Evolutionary conservation across 2,113 vertebrate genomes (phyloP).

Genomic region (Solenodon paradoxus): DNA sequence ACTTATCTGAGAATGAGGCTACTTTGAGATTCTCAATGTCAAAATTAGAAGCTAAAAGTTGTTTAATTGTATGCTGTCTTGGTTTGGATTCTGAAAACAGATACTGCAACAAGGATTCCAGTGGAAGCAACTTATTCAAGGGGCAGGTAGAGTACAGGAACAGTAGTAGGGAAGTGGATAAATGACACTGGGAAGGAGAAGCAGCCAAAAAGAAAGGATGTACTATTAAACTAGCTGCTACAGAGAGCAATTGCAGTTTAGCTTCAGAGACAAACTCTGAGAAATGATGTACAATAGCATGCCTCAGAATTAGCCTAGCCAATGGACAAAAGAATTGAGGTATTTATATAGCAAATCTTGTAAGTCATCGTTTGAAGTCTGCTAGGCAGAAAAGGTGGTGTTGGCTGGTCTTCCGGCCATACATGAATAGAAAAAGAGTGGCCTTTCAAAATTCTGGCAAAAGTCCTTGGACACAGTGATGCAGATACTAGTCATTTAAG

Average conservation of each 20-base stretch:
- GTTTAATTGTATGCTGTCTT: not conserved
- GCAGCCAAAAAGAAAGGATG: not conserved
- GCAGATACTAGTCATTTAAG: not conserved
- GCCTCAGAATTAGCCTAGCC: not conserved
- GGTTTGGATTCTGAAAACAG: conserved; percentile 4
- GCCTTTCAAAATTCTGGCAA: not conserved
- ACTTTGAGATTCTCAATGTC: not conserved
- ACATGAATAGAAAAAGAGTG: not conserved
- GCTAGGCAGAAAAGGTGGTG: not conserved
- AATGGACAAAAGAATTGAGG: not conserved
- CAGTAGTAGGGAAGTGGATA: not conserved
- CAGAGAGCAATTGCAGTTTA: not conserved
- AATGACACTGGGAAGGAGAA: not conserved
- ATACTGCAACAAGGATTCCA: not conserved
- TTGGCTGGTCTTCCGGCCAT: not conserved
- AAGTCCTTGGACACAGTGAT: not conserved
- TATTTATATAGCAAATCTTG: not conserved
- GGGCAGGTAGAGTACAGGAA: not conserved
- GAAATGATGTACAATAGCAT: not conserved
- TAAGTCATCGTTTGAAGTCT: not conserved
- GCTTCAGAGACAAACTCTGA: not conserved
- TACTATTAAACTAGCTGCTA: not conserved
- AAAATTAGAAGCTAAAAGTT: conserved; percentile 4
- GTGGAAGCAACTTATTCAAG: not conserved
- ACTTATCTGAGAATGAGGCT: not conserved